Base-by-base conservation (phyloP, 1,140 invertebrate species). In the Zaprionus capensis region DNA sequence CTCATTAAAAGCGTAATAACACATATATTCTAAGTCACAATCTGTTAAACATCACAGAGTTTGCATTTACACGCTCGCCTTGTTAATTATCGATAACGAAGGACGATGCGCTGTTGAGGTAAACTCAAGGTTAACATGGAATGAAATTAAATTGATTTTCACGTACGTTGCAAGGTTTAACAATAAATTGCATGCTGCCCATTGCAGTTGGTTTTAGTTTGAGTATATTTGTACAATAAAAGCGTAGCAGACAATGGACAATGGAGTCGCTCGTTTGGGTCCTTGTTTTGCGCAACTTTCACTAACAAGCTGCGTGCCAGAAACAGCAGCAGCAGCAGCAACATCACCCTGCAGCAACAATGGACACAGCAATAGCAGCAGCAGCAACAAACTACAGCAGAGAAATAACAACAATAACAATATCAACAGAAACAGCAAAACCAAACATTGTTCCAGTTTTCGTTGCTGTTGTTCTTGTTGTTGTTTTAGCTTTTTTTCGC, bases 261-360 rank as follows among this genome's bases (percentile, higher is more conserved):
- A 55, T 68, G 56, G 63, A 59, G 67, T 51, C 31, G 65, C 53
- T 71, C 41, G 61, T 71, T 61, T 59, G 26, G 61, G 65, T 51
- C 46, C 66, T 71, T 78, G 71, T 67, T 72, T 57, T 67, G 65
- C 49, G 57, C 66, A 78, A 80, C 71, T 78, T 80, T 80, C 76
- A 71, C 78, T 80, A 80, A 75, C 78, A 75, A 78, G 66, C 66
- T 73, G 70, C 70, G 71, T 70, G 75, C 59, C 71, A 73, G 49
- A 62, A 74, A 69, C 64, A 74, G 41, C 64, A 77, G 31, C 57
- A 61, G 15, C 49, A 61, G 12, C 56, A 44, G 12, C 55, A 59
- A 56, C 24, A 74, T 20, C 46, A 46, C 15, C 41, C 41, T 46
- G 41, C 15, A 71, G 46, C 41, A 59, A 41, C 38, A 65, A 56